Evolutionary conservation across 1,140 invertebrate genomes (phyloP).

Genomic region (Musca domestica): DNA sequence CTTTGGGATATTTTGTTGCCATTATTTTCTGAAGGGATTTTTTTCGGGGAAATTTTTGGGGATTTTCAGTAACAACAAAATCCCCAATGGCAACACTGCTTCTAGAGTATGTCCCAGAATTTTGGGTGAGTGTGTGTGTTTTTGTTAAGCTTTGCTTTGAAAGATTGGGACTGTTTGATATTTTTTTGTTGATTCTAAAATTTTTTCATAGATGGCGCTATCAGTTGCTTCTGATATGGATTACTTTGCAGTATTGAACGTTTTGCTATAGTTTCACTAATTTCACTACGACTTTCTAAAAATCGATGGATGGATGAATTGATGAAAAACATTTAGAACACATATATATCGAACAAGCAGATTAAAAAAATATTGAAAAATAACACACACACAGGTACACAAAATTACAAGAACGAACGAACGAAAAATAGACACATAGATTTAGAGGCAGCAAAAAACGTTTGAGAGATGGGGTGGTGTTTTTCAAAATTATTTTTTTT

Average conservation of each 20-base stretch:
- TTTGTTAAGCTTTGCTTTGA: slow-evolving; percentile 25
- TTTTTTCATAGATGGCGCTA: slow-evolving; percentile 7
- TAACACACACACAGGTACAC: neutral
- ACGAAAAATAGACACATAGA: neutral
- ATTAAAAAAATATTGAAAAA: neutral
- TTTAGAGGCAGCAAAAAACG: neutral
- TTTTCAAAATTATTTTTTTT: too few species aligned
- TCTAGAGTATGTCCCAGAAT: too few species aligned
- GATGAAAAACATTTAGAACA: neutral
- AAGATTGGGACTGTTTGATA: slow-evolving; percentile 27
- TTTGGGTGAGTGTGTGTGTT: slow-evolving; percentile 8
- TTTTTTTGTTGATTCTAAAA: slow-evolving; percentile 26
- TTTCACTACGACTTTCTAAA: slow-evolving; percentile 54
- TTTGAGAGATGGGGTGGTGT: too few species aligned
- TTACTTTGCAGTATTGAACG: slow-evolving; percentile 50
- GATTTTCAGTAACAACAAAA: neutral
- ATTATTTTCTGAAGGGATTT: too few species aligned
- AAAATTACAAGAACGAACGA: neutral
- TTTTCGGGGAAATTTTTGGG: neutral
- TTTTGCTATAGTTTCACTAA: slow-evolving; percentile 54
- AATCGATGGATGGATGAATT: slow-evolving; percentile 17
- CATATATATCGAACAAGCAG: too few species aligned
- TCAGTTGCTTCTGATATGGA: slow-evolving; percentile 39
- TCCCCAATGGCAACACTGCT: too few species aligned
- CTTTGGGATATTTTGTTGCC: too few species aligned